Evolutionary conservation across 2,113 vertebrate genomes (phyloP).

Genomic region (Nycticebus coucang): DNA sequence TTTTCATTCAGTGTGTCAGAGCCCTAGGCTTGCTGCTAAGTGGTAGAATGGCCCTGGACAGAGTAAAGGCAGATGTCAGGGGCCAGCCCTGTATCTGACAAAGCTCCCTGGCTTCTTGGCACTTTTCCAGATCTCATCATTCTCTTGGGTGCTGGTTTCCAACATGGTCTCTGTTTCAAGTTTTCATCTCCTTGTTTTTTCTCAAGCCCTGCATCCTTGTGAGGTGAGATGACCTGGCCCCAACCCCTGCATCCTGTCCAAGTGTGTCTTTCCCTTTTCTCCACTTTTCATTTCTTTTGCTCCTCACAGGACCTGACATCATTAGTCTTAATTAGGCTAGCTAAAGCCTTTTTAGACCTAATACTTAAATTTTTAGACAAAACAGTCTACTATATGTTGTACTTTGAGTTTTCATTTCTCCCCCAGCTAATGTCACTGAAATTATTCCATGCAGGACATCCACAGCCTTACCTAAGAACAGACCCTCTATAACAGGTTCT

Average conservation of each 20-base stretch:
- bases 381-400: neutral
- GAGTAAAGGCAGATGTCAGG: neutral
- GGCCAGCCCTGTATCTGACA: neutral
- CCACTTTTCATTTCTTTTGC: neutral
- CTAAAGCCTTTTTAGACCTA: neutral
- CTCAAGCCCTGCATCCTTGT: neutral
- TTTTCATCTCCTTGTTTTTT: slow-evolving; percentile 2
- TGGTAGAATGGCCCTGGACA: neutral
- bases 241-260: accelerated
- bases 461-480: neutral
- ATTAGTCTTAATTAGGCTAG: neutral
- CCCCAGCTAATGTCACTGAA: neutral
- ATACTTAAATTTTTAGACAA: slow-evolving; percentile 17
- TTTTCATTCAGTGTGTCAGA: neutral
- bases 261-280: neutral
- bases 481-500: too few relatives aligned
- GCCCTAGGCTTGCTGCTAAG: neutral
- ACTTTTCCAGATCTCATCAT: neutral
- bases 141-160: neutral
- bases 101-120: neutral
- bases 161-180: accelerated
- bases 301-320: neutral
- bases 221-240: neutral
- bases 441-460: neutral
- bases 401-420: neutral